phyloP scores from a whole-genome alignment of 2,113 vertebrate species.

The Lipotes vexillifer region DNA sequence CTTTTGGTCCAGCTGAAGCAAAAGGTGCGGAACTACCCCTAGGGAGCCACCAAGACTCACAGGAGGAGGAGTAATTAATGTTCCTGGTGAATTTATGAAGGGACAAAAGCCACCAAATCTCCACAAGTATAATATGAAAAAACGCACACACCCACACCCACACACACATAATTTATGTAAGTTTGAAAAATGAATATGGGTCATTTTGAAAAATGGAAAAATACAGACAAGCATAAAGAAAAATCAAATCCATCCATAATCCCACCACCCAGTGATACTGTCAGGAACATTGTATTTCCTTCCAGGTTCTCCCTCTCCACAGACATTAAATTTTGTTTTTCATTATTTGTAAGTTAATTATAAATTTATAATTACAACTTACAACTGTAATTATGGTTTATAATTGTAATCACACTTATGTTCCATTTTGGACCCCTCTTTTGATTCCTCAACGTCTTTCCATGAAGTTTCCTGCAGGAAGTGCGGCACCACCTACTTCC shows the following conservation, averaged over 20 bases:
- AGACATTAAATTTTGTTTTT: not conserved
- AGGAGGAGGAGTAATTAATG: not conserved
- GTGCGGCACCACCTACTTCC: not conserved
- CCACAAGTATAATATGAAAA: not conserved
- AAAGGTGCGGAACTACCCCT: not conserved
- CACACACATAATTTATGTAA: not conserved
- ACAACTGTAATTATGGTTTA: not conserved
- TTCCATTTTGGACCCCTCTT: not conserved
- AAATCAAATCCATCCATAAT: not conserved
- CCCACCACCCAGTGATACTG: not conserved
- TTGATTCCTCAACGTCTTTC: not conserved
- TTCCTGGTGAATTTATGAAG: not conserved
- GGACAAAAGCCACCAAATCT: not conserved
- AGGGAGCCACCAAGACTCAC: not conserved
- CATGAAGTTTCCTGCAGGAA: not conserved
- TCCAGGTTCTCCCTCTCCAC: not conserved
- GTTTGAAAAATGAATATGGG: not conserved
- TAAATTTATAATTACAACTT: not conserved
- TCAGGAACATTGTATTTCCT: not conserved
- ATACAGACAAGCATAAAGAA: not conserved
- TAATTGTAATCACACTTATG: not conserved
- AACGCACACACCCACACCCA: not conserved
- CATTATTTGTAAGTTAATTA: not conserved
- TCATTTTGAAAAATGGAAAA: conserved; percentile 41
- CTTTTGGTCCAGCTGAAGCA: not conserved